Base-by-base conservation (phyloP, 64 coral and sea anemone species). In the Dendrophyllia cribrosa region DNA sequence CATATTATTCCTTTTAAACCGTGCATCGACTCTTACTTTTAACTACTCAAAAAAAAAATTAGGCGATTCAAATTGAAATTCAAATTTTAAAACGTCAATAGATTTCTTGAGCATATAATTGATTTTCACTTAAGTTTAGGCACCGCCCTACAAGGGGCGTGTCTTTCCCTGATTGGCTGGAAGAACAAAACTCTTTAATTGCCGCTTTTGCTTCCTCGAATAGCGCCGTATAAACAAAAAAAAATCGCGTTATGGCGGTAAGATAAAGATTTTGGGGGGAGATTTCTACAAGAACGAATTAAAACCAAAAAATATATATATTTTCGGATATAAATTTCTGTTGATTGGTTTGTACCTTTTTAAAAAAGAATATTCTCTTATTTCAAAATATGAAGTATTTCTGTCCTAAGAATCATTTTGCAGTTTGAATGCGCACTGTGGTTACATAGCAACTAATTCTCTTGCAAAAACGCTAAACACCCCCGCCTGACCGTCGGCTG, bases 71-170 rank as follows among this genome's bases (percentile, higher is more conserved):
- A 2, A 46, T 17, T 16, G 7, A 14, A 75, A 47, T 64, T 64
- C 61, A 64, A 64, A 64, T 64, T 64, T 58, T 58, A 14, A 15
- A 1, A 17, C 13, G 13, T 5, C 1, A 64, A 64, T 19, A 19
- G 14, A 64, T 64, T 64, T 20, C 15, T 64, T 15, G 9, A 15
- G 19, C 61, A 17, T 4, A 43, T 75, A 6, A 21, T 8, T n/a
- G 44, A 73, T 73, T 70, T 70, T 70, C 66, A 73, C 25, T 83
- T 47, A 20, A 20, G 26, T 16, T 66, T 16, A 65, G 80, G 61
- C 80, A 84, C 80, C 80, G 62, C 80, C 80, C 80, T 84, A 24
- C n/a, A 1, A 66, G 80, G 75, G 80, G 80, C 80, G 80, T 84
- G 80, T 51, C 80, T 67, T 64, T 47, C 62, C 67, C 60, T 84